phyloP scores from a whole-genome alignment of 1,140 invertebrate species.

The Andricus grossulariae region DNA sequence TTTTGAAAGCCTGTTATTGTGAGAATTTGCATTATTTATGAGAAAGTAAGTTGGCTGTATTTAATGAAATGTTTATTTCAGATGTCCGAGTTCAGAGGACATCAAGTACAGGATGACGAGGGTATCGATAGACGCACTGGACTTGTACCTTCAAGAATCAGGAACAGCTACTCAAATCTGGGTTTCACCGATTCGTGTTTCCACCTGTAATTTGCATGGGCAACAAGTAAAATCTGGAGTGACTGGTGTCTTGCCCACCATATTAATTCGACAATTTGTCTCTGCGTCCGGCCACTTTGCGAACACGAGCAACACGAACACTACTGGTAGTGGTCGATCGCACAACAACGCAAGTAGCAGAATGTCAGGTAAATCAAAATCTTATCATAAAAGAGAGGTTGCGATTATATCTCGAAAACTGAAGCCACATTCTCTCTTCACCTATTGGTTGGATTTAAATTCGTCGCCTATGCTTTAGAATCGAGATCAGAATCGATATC shows the following conservation, averaged over 20 bases:
- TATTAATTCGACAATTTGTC: conserved; percentile 84
- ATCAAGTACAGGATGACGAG: conserved; percentile 97
- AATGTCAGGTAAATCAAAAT: conserved; percentile 62
- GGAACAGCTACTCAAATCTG: conserved; percentile 91
- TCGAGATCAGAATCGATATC: no score
- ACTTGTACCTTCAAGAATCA: conserved; percentile 93
- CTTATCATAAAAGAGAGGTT: not conserved
- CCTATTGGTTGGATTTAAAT: no score
- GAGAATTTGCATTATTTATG: conserved; percentile 14
- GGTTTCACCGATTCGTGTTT: conserved; percentile 90
- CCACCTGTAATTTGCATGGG: conserved; percentile 96
- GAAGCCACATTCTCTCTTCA: no score
- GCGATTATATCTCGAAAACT: no score
- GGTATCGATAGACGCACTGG: conserved; percentile 92
- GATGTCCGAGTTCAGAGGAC: conserved; percentile 90
- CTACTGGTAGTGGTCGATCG: conserved; percentile 77
- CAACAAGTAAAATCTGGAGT: conserved; percentile 92
- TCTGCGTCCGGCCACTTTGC: conserved; percentile 75
- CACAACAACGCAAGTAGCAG: conserved; percentile 70
- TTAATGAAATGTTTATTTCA: conserved; percentile 36
- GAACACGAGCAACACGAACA: conserved; percentile 78
- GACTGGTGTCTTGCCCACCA: conserved; percentile 89
- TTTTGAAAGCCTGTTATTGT: not conserved
- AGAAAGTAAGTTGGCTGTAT: conserved; percentile 1
- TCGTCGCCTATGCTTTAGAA: no score